Evolutionary conservation across 2,888 invertebrate species (phyloP).

Genomic region (Eudemis profundana): DNA sequence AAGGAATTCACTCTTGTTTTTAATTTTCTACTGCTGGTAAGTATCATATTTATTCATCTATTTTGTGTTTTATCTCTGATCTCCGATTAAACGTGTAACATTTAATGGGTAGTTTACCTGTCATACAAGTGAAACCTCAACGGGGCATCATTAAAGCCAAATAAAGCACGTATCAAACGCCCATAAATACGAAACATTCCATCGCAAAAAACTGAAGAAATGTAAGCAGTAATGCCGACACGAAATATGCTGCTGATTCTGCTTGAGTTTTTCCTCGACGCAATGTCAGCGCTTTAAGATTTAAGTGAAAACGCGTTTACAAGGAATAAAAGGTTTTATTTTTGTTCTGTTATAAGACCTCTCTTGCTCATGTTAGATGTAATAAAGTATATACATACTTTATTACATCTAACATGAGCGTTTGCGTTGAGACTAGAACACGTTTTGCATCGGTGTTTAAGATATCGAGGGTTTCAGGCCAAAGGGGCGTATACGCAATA

Average conservation of each 20-base stretch:
- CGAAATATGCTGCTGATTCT: conserved; percentile 12
- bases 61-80: too few relatives aligned
- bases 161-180: background rate
- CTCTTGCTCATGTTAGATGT: background rate
- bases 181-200: conserved; percentile 7
- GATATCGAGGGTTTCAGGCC: too few relatives aligned
- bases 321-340: conserved; percentile 22
- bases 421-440: too few relatives aligned
- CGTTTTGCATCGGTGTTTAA: too few relatives aligned
- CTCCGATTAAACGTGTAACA: too few relatives aligned
- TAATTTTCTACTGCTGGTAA: too few relatives aligned
- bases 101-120: background rate
- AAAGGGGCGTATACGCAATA: too few relatives aligned
- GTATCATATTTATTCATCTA: too few relatives aligned
- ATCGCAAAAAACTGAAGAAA: conserved; percentile 22
- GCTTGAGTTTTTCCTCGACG: conserved; percentile 18
- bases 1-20: too few relatives aligned
- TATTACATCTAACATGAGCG: too few relatives aligned
- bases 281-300: conserved; percentile 33
- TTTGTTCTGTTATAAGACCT: conserved; percentile 10
- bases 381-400: too few relatives aligned
- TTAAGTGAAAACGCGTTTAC: conserved; percentile 30
- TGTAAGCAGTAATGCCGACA: conserved; percentile 24
- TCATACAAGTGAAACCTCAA: background rate
- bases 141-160: background rate